Percentiles rank a stretch among this genome's conserved stretches.
Evolutionary conservation across 2,888 invertebrate genomes (phyloP).

Genomic region (Clanis bilineata): DNA sequence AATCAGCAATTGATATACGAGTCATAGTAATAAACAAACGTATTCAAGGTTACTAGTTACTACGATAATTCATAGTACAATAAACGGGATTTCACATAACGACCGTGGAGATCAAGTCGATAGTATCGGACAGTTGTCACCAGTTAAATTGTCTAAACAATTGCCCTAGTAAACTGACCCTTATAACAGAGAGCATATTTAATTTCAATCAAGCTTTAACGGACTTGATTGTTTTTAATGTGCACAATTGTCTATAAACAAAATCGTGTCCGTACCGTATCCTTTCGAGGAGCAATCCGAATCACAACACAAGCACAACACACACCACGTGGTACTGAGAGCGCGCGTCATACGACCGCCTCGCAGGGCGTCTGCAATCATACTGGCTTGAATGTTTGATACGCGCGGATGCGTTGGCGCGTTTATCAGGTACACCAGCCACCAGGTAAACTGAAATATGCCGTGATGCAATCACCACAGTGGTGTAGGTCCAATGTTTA

Average conservation of each 20-base stretch:
- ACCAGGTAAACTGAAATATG: slow-evolving; percentile 69
- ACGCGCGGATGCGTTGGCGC: slow-evolving; percentile 43
- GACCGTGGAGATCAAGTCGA: slow-evolving; percentile 5
- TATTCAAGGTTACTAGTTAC: slow-evolving; percentile 5
- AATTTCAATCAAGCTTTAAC: slow-evolving; percentile 27
- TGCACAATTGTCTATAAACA: slow-evolving; percentile 9
- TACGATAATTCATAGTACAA: slow-evolving; percentile 3
- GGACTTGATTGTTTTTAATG: slow-evolving; percentile 13
- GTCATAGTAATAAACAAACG: neutral
- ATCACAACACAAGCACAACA: slow-evolving; percentile 48
- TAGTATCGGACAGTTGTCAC: slow-evolving; percentile 25
- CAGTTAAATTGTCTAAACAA: slow-evolving; percentile 33
- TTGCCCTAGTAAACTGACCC: slow-evolving; percentile 28
- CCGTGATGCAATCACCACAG: slow-evolving; percentile 50
- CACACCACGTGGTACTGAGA: slow-evolving; percentile 60
- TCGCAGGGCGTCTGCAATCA: slow-evolving; percentile 48
- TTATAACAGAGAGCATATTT: slow-evolving; percentile 21
- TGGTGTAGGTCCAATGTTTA: slow-evolving; percentile 12
- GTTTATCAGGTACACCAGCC: slow-evolving; percentile 48
- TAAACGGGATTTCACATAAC: slow-evolving; percentile 8
- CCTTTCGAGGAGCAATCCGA: slow-evolving; percentile 56
- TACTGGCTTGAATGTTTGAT: slow-evolving; percentile 23
- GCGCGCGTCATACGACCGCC: slow-evolving; percentile 41
- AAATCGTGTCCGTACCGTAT: slow-evolving; percentile 17
- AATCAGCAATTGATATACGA: neutral